phyloP scores from a whole-genome alignment of 2,888 invertebrate species.

The Agrochola litura region DNA sequence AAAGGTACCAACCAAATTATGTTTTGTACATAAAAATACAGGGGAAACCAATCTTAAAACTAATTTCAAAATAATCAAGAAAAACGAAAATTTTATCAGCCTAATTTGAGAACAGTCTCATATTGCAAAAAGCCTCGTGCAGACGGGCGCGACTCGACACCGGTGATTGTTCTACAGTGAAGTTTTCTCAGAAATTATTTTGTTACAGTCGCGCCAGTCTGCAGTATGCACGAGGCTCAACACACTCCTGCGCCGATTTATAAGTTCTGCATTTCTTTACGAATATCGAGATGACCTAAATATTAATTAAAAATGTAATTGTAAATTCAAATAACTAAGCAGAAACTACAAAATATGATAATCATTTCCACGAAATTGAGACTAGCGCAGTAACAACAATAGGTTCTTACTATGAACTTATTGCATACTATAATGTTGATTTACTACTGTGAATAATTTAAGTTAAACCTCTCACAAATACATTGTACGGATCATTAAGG shows the following conservation, averaged over 20 bases:
- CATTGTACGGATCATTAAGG: not conserved
- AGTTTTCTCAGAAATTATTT: no score
- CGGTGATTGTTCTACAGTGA: no score
- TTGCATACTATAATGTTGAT: slow-evolving; percentile 13
- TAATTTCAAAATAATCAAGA: not conserved
- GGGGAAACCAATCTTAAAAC: not conserved
- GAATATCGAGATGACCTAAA: not conserved
- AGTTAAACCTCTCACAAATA: not conserved
- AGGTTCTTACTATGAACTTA: slow-evolving; percentile 33
- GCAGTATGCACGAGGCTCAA: no score
- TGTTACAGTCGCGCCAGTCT: no score
- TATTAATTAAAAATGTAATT: not conserved
- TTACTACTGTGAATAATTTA: slow-evolving; percentile 22
- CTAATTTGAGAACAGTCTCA: no score
- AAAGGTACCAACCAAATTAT: no score
- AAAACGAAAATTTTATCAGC: no score
- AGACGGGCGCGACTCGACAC: no score
- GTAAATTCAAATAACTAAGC: slow-evolving; percentile 14
- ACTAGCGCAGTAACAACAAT: slow-evolving; percentile 20
- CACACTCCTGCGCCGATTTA: no score
- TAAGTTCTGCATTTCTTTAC: not conserved
- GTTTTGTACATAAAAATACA: no score
- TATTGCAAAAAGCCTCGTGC: no score
- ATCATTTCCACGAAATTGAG: slow-evolving; percentile 33
- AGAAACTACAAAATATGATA: slow-evolving; percentile 14